These are phyloP conservation scores for Agonopterix alstromeriana DNA, from an alignment of 2,888 invertebrate species.

Conservation along the genomic window DNA sequence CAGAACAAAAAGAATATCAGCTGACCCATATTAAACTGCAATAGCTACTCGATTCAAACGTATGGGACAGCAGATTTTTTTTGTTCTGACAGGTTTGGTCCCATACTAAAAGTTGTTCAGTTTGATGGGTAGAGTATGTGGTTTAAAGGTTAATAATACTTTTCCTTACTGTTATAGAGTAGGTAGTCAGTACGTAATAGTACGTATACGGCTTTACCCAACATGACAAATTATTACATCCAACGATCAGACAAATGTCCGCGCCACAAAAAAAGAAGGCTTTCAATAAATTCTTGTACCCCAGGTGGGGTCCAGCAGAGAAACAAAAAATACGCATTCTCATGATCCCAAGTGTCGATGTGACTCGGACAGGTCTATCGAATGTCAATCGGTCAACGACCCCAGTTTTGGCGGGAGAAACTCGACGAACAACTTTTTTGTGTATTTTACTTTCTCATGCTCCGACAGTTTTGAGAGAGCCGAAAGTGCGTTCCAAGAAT, in stretches of 20 bases:
- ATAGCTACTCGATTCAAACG: too few species aligned
- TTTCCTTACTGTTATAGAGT: too few species aligned
- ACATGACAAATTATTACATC: too few species aligned
- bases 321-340: neutral
- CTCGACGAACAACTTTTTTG: constrained; percentile 62
- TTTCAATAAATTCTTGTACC: neutral
- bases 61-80: too few species aligned
- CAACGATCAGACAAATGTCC: neutral
- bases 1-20: too few species aligned
- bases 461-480: neutral
- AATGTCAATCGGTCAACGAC: constrained; percentile 71
- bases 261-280: neutral
- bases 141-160: too few species aligned
- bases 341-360: neutral
- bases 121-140: too few species aligned
- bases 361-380: constrained; percentile 28
- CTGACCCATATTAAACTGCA: too few species aligned
- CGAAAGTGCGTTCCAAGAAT: neutral
- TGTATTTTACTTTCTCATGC: constrained; percentile 61
- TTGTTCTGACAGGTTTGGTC: too few species aligned
- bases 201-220: too few species aligned
- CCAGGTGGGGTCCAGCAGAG: neutral
- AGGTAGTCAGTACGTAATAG: too few species aligned
- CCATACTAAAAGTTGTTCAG: too few species aligned
- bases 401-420: constrained; percentile 73